phyloP scores from a whole-genome alignment of 2,113 vertebrate genomes.

The Marcusenius ussheri region DNA sequence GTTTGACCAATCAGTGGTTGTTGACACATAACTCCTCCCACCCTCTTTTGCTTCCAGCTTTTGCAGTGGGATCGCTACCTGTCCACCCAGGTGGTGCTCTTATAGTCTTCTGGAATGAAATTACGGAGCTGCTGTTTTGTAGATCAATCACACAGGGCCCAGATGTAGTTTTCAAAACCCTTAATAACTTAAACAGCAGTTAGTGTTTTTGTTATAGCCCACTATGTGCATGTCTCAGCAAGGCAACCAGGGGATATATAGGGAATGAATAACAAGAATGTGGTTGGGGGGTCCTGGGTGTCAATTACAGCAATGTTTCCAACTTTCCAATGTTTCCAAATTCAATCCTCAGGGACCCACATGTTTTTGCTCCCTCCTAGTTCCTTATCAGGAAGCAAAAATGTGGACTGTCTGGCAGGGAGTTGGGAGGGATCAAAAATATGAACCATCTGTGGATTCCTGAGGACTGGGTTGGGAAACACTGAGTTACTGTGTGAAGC shows the following conservation, averaged over 20 bases:
- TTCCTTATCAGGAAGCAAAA: background rate
- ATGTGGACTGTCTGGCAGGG: background rate
- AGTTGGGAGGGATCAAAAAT: background rate
- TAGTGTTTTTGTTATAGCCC: background rate
- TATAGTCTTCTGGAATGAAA: background rate
- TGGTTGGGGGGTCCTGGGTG: background rate
- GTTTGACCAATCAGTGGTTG: background rate
- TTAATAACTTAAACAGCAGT: background rate
- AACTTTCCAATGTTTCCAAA: background rate
- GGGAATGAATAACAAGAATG: background rate
- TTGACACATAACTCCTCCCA: background rate
- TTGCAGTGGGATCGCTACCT: background rate
- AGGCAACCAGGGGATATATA: background rate
- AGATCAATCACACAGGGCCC: background rate
- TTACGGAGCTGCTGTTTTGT: background rate
- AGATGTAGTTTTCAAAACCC: background rate
- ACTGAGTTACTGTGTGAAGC: background rate
- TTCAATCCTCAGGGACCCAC: background rate
- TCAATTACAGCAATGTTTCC: background rate
- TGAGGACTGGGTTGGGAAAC: background rate
- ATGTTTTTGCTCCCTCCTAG: background rate
- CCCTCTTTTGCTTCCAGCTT: background rate
- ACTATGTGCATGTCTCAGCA: background rate
- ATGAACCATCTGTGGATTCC: background rate
- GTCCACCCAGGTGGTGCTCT: background rate